Conservation (phyloP, 2,888 invertebrate genomes). For the Rhaphigaster nebulosa region DNA sequence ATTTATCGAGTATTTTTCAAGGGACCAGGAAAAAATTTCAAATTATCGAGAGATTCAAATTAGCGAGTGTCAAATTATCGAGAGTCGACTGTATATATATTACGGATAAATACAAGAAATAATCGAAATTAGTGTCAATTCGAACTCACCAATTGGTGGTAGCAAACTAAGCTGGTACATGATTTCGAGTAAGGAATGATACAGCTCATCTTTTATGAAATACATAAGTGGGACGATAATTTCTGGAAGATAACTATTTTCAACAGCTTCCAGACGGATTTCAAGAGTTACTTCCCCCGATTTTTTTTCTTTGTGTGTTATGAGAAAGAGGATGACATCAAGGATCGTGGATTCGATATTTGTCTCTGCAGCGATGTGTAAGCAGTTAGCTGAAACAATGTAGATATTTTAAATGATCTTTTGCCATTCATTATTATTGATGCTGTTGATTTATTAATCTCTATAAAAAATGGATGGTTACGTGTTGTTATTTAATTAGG, state of each 20-base stretch:
- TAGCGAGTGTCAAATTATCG: no score
- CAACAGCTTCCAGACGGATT: conserved; percentile 8
- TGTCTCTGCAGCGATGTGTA: conserved; percentile 52
- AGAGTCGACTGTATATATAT: not conserved
- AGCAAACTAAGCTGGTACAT: conserved; percentile 44
- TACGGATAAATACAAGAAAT: not conserved
- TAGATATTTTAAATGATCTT: not conserved
- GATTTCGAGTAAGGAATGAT: conserved; percentile 58
- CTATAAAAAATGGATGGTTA: no score
- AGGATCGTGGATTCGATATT: conserved; percentile 57
- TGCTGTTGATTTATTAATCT: no score
- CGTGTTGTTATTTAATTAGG: no score
- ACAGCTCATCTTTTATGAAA: conserved; percentile 51
- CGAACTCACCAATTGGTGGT: not conserved
- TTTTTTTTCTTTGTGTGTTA: conserved; percentile 53
- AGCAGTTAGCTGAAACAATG: conserved; percentile 59
- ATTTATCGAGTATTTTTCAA: no score
- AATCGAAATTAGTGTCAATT: not conserved
- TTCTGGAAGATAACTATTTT: conserved; percentile 55
- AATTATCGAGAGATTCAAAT: no score
- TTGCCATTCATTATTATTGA: no score
- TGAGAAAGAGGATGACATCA: conserved; percentile 58
- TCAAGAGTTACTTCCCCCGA: conserved; percentile 33
- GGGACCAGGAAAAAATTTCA: no score
- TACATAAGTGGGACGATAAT: conserved; percentile 54